These are phyloP conservation scores for Parnassius smintheus DNA, from an alignment of 2,888 invertebrate species.

Conservation along the genomic window DNA sequence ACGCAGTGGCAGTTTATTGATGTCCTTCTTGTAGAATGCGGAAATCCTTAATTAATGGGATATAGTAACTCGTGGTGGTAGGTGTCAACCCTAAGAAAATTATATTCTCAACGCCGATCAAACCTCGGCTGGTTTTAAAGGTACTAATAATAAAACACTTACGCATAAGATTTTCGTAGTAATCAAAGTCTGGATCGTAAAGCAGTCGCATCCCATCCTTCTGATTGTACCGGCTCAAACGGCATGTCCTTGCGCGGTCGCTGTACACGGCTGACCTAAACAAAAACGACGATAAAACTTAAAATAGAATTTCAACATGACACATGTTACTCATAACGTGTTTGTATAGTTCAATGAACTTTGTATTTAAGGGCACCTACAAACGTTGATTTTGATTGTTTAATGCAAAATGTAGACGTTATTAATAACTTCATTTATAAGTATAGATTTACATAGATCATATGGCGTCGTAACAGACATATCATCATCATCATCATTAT, in stretches of 20 bases:
- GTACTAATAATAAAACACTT: slow-evolving; percentile 63
- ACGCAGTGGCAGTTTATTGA: too few relatives aligned
- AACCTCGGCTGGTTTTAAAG: too few relatives aligned
- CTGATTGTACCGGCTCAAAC: slow-evolving; percentile 92
- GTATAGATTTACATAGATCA: too few relatives aligned
- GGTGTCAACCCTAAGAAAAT: too few relatives aligned
- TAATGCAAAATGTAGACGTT: too few relatives aligned
- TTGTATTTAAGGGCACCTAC: slow-evolving; percentile 4
- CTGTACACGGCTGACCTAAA: slow-evolving; percentile 92
- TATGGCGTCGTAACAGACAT: too few relatives aligned
- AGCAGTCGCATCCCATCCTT: slow-evolving; percentile 93
- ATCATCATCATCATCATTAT: too few relatives aligned
- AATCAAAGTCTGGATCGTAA: slow-evolving; percentile 95
- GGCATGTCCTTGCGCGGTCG: slow-evolving; percentile 91
- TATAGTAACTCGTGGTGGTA: too few relatives aligned
- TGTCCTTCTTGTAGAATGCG: too few relatives aligned
- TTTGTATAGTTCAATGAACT: slow-evolving; percentile 38
- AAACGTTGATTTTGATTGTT: neutral
- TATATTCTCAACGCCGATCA: too few relatives aligned
- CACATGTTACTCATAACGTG: slow-evolving; percentile 28
- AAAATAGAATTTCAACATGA: slow-evolving; percentile 50
- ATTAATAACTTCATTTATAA: too few relatives aligned
- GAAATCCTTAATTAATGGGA: too few relatives aligned
- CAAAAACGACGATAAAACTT: slow-evolving; percentile 51
- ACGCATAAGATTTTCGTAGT: slow-evolving; percentile 96